Base-by-base conservation (phyloP, 1,140 invertebrate genomes). In the Periplaneta americana region DNA sequence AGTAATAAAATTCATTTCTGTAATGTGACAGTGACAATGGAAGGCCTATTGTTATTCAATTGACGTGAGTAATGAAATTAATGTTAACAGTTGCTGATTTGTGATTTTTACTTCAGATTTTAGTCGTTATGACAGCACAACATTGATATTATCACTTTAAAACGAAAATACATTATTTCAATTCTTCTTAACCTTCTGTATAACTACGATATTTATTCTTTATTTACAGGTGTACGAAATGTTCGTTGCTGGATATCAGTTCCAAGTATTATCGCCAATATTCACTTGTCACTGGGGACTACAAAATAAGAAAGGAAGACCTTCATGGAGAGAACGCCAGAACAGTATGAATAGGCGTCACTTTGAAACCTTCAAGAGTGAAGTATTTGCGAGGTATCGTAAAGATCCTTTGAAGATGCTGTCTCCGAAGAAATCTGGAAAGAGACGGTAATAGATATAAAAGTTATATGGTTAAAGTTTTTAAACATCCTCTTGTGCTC, bases 251-350 rank as follows among this genome's bases (percentile, higher is more conserved):
- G 96, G 97, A 4, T 98, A 96, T 87, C 92, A 95, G 85, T 98
- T 98, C 88, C 92, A 93, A 84, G 96, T 98, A 0, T 91, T 98
- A 6, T 95, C 96, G 2, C 96, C 96, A 1, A 93, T 96, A 66
- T 98, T 98, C 87, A 95, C 96, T 0, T 94, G 95, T 9, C 97
- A 98, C 87, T 96, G 95, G 94, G 97, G 96, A 1, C 89, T 98
- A 17, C 96, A 96, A 86, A 91, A 92, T 15, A 92, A 94, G 82
- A 92, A 93, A 83, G 91, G 91, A 28, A 89, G 95, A 34, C 95
- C 96, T 0, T 90, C 93, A 0, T 97, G 96, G 96, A 89, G 96
- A 33, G 95, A 97, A 86, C 91, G 93, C 81, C 96, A 97, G 85
- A 97, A 97, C 88, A 95, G 92, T 82, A 90, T 92, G 82, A 97